These are phyloP conservation scores for Axinella damicornis DNA, from an alignment of 37 sponge, comb jelly and placozoan species.

Conservation along the genomic window DNA sequence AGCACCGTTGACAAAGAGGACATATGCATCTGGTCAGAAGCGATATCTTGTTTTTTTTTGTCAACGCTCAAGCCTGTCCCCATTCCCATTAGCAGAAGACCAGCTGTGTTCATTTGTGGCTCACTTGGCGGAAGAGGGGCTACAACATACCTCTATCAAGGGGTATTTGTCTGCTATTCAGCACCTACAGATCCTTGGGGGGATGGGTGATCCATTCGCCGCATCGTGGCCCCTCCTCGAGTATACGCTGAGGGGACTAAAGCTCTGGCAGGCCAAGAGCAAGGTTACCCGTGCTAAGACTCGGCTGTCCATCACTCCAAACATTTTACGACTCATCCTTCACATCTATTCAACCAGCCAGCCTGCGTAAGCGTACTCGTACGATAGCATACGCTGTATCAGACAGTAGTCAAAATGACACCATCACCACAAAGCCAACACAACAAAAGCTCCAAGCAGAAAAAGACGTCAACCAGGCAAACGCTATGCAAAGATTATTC, in stretches of 20 bases:
- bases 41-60: not conserved
- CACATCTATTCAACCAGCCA: no score
- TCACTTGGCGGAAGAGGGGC: not conserved
- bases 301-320: not conserved
- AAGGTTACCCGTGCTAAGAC: not conserved
- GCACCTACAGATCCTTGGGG: constrained; percentile 5
- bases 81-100: not conserved
- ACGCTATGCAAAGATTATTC: no score
- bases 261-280: not conserved
- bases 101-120: constrained; percentile 2
- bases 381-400: no score
- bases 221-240: not conserved
- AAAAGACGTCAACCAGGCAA: no score
- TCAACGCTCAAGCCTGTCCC: no score
- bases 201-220: constrained; percentile 8
- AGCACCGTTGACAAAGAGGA: not conserved
- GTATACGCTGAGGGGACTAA: constrained; percentile 9
- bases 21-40: not conserved
- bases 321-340: no score
- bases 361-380: no score
- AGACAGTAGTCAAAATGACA: no score
- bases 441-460: no score
- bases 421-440: no score
- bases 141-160: constrained; percentile 1
- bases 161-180: not conserved